phyloP scores from a whole-genome alignment of 2,797 vertebrate genomes.

The Meda fulgida region DNA sequence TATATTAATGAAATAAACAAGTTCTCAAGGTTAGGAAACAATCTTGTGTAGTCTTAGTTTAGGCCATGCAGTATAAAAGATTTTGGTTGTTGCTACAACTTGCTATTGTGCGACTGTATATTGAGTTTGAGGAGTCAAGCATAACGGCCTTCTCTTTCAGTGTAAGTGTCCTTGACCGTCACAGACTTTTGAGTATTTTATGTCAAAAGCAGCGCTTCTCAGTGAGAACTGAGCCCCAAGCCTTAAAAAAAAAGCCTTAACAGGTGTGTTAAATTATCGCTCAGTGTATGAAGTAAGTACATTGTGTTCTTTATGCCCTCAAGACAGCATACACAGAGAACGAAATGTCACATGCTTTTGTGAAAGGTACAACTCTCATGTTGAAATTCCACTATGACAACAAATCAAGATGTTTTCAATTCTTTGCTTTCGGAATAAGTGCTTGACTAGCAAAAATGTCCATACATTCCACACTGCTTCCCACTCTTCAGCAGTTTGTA shows the following conservation, averaged over 20 bases:
- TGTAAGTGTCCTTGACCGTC: not conserved
- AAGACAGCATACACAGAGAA: not conserved
- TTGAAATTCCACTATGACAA: conserved; percentile 27
- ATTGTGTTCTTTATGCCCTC: not conserved
- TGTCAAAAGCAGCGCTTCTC: not conserved
- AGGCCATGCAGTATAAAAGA: not conserved
- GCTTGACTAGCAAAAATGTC: conserved; percentile 26
- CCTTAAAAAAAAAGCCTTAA: not conserved
- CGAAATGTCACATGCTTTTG: conserved; percentile 37
- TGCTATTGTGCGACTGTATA: not conserved
- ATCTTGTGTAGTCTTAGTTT: not conserved
- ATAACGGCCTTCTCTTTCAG: not conserved
- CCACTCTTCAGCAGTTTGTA: conserved; percentile 19
- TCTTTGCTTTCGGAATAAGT: conserved; percentile 18
- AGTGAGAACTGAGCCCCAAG: not conserved
- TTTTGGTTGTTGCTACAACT: not conserved
- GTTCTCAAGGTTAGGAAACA: not conserved
- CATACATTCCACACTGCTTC: not conserved
- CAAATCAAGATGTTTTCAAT: conserved; percentile 16
- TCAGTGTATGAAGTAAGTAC: not conserved
- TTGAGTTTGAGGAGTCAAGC: not conserved
- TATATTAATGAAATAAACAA: not conserved
- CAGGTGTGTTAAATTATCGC: not conserved
- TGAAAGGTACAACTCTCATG: conserved; percentile 40
- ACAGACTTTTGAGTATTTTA: not conserved